phyloP scores from a whole-genome alignment of 2,797 vertebrate genomes.

The Calcarius lapponicus region DNA sequence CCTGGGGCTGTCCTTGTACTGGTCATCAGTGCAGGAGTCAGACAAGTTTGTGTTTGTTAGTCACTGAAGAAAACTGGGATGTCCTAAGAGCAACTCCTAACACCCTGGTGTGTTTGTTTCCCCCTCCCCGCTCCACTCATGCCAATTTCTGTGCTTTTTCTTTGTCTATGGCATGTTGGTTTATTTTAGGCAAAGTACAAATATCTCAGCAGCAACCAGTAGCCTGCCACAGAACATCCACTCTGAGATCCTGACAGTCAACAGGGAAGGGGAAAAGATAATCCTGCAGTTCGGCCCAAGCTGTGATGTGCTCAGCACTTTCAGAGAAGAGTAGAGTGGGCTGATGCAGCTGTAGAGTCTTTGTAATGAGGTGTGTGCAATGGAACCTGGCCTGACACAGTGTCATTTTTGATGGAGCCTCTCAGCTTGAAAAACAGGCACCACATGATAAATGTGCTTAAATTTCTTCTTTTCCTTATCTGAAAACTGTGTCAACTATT shows the following conservation, averaged over 20 bases:
- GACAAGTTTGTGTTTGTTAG: background rate
- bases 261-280: background rate
- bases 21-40: background rate
- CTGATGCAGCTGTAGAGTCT: background rate
- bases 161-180: background rate
- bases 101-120: background rate
- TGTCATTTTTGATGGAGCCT: background rate
- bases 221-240: background rate
- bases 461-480: background rate
- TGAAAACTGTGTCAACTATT: background rate
- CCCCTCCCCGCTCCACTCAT: fast-evolving
- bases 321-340: background rate
- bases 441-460: background rate
- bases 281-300: background rate
- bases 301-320: background rate
- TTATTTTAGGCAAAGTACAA: background rate
- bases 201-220: background rate
- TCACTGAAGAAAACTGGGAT: background rate
- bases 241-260: background rate
- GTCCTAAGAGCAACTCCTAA: background rate
- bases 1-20: background rate
- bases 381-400: background rate
- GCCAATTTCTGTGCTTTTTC: background rate
- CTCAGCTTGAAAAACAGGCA: background rate
- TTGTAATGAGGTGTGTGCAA: background rate